A percentile compares a stretch with the other conserved stretches of the same genome.
phyloP scores from a whole-genome alignment of 2,113 vertebrate species.

The Oophaga pumilio region DNA sequence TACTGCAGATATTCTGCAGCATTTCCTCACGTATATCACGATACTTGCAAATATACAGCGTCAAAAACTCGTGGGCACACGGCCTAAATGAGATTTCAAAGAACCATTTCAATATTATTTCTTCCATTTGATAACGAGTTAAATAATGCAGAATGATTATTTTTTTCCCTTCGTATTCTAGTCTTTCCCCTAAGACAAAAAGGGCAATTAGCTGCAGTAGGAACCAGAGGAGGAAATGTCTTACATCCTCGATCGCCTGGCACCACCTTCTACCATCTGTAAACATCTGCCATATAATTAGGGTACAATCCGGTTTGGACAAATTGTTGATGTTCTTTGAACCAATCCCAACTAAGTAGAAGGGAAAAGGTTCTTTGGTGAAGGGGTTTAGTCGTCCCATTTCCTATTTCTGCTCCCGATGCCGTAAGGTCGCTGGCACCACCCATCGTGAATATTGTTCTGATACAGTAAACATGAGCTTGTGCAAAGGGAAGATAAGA shows the following conservation, averaged over 20 bases:
- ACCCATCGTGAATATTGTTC: slow-evolving; percentile 49
- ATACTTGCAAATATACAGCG: too few species aligned
- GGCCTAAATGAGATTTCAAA: background rate
- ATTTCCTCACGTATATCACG: too few species aligned
- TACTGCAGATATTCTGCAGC: too few species aligned
- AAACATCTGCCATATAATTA: slow-evolving; percentile 20
- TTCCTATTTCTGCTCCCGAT: slow-evolving; percentile 39
- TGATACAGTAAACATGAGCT: slow-evolving; percentile 51
- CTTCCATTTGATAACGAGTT: background rate
- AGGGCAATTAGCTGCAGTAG: background rate
- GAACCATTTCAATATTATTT: background rate
- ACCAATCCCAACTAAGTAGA: background rate
- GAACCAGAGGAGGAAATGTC: slow-evolving; percentile 29
- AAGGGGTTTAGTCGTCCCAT: background rate
- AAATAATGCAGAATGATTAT: background rate
- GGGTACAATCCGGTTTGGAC: slow-evolving; percentile 26
- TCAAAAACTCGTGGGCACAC: too few species aligned
- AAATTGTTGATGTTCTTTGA: slow-evolving; percentile 24
- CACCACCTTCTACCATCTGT: slow-evolving; percentile 40
- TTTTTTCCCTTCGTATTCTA: background rate
- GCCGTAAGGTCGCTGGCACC: slow-evolving; percentile 32
- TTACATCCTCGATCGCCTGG: slow-evolving; percentile 30
- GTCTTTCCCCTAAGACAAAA: background rate
- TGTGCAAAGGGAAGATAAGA: background rate
- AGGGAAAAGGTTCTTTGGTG: slow-evolving; percentile 16